A percentile compares a stretch with the other conserved stretches of the same genome.
These are phyloP conservation scores for Ceratina australensis DNA, from an alignment of 1,140 invertebrate genomes.

Conservation along the genomic window DNA sequence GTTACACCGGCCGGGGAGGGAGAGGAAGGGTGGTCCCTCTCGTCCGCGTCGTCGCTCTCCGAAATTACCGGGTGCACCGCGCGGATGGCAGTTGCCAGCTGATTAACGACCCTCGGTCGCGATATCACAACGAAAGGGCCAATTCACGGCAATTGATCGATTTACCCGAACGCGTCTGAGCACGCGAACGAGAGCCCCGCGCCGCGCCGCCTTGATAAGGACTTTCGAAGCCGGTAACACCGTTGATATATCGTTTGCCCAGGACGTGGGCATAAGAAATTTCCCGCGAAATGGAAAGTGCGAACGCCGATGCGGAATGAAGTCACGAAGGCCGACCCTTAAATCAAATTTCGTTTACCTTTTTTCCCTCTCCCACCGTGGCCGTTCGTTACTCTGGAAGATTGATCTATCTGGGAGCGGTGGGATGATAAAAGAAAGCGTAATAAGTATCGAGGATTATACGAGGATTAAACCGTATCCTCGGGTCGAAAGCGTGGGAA, in stretches of 20 bases:
- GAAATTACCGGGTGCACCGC: constrained; percentile 12
- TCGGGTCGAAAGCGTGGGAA: neutral
- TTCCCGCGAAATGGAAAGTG: constrained; percentile 34
- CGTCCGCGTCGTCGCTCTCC: neutral
- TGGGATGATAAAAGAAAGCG: neutral
- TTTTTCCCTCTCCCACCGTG: no score
- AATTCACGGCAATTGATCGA: constrained; percentile 47
- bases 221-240: constrained; percentile 10
- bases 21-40: no score
- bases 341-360: no score
- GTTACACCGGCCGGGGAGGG: neutral
- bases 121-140: constrained; percentile 41
- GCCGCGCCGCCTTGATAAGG: constrained; percentile 18
- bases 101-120: constrained; percentile 33
- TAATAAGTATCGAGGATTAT: constrained; percentile 18
- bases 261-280: neutral
- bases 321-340: neutral
- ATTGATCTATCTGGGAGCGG: neutral
- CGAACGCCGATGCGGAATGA: neutral
- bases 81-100: constrained; percentile 30
- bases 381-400: neutral
- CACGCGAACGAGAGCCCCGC: constrained; percentile 32
- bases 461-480: neutral
- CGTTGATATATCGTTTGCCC: constrained; percentile 8
- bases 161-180: constrained; percentile 38